A percentile compares a stretch with the other conserved stretches of the same genome.
These are phyloP conservation scores for Oscheius onirici DNA, from an alignment of 2,888 invertebrate species.

Conservation along the genomic window DNA sequence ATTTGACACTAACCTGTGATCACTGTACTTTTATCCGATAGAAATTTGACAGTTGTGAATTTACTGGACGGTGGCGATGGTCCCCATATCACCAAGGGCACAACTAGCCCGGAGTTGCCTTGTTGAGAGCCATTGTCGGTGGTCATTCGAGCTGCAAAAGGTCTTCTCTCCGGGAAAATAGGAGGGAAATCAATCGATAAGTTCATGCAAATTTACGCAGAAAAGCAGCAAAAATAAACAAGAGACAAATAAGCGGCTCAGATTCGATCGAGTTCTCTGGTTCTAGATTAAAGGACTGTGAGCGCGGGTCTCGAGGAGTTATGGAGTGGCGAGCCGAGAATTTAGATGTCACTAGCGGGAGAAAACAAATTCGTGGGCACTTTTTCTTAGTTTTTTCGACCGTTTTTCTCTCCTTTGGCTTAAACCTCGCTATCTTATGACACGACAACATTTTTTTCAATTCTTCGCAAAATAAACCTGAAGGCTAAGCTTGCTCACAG, in stretches of 20 bases:
- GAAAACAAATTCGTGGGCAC: background rate
- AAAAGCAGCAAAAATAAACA: background rate
- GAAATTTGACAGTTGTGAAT: conserved; percentile 75
- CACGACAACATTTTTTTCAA: too few species aligned
- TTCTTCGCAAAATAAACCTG: too few species aligned
- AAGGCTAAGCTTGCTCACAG: too few species aligned
- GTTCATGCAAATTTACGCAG: background rate
- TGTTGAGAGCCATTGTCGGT: conserved; percentile 30
- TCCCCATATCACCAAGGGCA: conserved; percentile 97
- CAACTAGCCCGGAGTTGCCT: conserved; percentile 78
- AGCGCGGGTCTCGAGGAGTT: background rate
- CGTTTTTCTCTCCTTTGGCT: too few species aligned
- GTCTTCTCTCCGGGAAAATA: background rate
- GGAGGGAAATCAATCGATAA: too few species aligned
- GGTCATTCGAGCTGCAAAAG: background rate
- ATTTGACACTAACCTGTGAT: conserved; percentile 27
- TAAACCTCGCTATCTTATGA: too few species aligned
- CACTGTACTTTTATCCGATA: conserved; percentile 25
- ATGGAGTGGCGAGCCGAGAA: background rate
- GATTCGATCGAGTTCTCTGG: conserved; percentile 1
- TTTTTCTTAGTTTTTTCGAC: background rate
- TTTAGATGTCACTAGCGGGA: background rate
- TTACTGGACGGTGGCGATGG: conserved; percentile 94
- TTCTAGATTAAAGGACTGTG: background rate
- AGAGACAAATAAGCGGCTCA: background rate